phyloP scores from a whole-genome alignment of 1,140 invertebrate genomes.

The Dolichoris vasculosae region DNA sequence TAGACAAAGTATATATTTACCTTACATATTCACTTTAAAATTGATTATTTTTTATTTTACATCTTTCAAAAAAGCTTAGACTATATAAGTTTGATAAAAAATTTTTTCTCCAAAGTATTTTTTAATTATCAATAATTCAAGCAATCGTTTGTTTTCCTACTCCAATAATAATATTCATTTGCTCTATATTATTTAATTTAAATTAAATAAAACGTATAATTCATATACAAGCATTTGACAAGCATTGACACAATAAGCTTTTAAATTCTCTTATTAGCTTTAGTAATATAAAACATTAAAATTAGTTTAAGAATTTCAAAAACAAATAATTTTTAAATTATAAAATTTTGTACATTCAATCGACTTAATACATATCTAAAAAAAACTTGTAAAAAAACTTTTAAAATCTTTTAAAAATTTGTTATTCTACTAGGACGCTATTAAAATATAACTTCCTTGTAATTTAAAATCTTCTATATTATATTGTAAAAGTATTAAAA shows the following conservation, averaged over 20 bases:
- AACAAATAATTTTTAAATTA: not conserved
- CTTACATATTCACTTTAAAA: slow-evolving; percentile 67
- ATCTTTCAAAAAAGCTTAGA: not conserved
- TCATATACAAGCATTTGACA: not conserved
- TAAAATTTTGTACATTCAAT: not conserved
- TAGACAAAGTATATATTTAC: slow-evolving; percentile 52
- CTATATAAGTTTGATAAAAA: not conserved
- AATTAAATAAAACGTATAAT: not conserved
- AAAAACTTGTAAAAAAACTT: not conserved
- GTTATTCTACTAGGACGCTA: not conserved
- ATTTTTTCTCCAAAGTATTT: not conserved
- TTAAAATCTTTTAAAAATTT: not conserved
- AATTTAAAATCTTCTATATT: not conserved
- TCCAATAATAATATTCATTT: not conserved
- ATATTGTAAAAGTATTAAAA: not conserved
- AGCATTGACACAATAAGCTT: not conserved
- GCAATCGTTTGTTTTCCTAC: not conserved
- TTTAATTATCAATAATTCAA: too few relatives aligned
- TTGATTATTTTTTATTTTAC: slow-evolving; percentile 35
- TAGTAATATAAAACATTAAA: not conserved
- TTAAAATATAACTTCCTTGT: not conserved
- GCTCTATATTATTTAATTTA: not conserved
- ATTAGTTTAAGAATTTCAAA: not conserved
- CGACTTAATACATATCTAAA: not conserved
- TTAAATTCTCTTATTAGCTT: not conserved